Base-by-base conservation (phyloP, 2,797 vertebrate genomes). In the Pantherophis vulpinus region DNA sequence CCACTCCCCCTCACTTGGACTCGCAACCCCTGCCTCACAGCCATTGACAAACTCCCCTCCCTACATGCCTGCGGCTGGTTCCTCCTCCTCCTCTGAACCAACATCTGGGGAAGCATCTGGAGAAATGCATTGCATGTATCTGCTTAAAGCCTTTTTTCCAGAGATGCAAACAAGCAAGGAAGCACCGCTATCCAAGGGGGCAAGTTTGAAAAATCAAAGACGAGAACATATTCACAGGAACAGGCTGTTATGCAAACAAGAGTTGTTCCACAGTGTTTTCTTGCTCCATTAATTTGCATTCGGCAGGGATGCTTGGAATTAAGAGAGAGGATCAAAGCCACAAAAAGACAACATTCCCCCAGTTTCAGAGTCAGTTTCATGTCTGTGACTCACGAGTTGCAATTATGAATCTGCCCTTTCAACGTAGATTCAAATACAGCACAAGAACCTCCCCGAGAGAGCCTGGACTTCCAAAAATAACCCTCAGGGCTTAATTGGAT, bases 181-280 rank as follows among this genome's bases (percentile, higher is more conserved):
- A 37, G 5, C 5, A 11, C 4, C 92, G 27, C 8, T 92, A 13
- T 29, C 25, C 60, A 54, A 89, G 42, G 59, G 13, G 10, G 11
- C 3, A 61, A 89, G 90, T 20, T 87, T 56, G 89, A 2, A 6
- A 55, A 59, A 93, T 87, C 1, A 0, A 93, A 95, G 92, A 55
- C 86, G 86, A 87, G 89, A 89, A 87, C 74, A 92, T 8, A 79
- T 88, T 59, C 12, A 0, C 2, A 79, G 88, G 92, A 92, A 6
- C 56, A 79, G 93, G 88, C 90, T 63, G 88, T 94, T 86, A 93
- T 87, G 79, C 1, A 0, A 0, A 92, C 0, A 55, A 42, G 94
- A 60, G 2, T 60, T 91, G 91, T 90, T 93, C 61, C 94, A 95
- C 51, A 79, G 60, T 5, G 55, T 90, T 70, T 94, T 91, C 5